Conservation (phyloP, 2,888 invertebrate species). For the Willowsia nigromaculata region DNA sequence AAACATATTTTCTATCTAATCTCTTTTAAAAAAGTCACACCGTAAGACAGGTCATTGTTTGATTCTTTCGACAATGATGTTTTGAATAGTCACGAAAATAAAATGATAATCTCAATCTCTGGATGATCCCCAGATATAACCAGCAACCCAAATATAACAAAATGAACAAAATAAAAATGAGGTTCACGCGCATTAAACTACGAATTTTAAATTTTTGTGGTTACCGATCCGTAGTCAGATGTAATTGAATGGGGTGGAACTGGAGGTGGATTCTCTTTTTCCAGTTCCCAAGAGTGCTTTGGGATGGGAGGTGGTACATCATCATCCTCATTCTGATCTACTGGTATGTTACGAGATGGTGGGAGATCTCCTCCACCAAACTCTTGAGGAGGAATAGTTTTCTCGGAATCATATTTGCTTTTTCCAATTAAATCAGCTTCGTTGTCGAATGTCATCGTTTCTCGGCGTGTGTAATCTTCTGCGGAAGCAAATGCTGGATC, state of each 20-base stretch:
- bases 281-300: constrained; percentile 73
- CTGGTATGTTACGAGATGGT: neutral
- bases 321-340: constrained; percentile 31
- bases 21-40: too few relatives aligned
- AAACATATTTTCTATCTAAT: too few relatives aligned
- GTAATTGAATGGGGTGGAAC: constrained; percentile 71
- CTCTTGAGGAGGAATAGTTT: constrained; percentile 29
- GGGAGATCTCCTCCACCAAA: constrained; percentile 55
- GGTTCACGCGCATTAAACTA: neutral
- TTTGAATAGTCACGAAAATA: too few relatives aligned
- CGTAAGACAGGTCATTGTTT: too few relatives aligned
- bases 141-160: neutral
- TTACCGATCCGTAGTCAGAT: constrained; percentile 56
- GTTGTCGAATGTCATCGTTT: constrained; percentile 71
- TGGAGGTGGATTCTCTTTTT: constrained; percentile 69
- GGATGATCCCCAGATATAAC: neutral
- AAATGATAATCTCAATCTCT: too few relatives aligned
- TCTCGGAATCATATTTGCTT: neutral
- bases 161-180: neutral
- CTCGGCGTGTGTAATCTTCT: constrained; percentile 72
- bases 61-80: too few relatives aligned
- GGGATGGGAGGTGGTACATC: constrained; percentile 72
- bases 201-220: neutral
- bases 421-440: constrained; percentile 50
- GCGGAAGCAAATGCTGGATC: neutral